phyloP scores from a whole-genome alignment of 2,888 invertebrate species.

The Phragmatobia fuliginosa region DNA sequence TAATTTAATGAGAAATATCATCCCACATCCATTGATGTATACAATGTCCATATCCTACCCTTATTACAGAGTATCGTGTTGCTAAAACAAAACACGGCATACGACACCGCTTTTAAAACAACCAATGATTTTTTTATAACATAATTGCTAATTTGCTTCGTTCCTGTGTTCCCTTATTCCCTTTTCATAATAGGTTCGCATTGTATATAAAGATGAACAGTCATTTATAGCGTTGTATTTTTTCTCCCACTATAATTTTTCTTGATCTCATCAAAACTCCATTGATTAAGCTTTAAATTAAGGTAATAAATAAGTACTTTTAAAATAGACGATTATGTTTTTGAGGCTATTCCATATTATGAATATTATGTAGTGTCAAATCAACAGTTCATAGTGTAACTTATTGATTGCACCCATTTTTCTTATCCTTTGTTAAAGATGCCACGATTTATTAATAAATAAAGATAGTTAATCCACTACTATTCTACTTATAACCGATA shows the following conservation, averaged over 20 bases:
- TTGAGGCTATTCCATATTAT: too few relatives aligned
- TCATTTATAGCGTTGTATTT: neutral
- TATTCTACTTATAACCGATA: too few relatives aligned
- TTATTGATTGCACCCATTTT: too few relatives aligned
- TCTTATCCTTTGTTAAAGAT: too few relatives aligned
- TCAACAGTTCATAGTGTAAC: too few relatives aligned
- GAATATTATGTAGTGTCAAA: too few relatives aligned
- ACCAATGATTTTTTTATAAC: constrained; percentile 74
- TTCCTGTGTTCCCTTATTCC: constrained; percentile 58
- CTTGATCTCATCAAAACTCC: too few relatives aligned
- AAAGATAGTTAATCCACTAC: too few relatives aligned
- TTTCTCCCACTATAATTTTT: neutral
- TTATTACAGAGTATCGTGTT: constrained; percentile 57
- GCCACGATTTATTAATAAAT: too few relatives aligned
- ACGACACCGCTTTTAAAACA: constrained; percentile 72
- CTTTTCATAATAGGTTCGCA: constrained; percentile 38
- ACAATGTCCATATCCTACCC: neutral
- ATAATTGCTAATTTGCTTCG: constrained; percentile 82
- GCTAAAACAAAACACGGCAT: constrained; percentile 64
- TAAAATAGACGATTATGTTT: too few relatives aligned
- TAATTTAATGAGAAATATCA: neutral
- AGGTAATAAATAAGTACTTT: too few relatives aligned
- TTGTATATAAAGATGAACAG: constrained; percentile 5
- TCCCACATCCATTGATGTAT: neutral
- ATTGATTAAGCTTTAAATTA: too few relatives aligned